Base-by-base conservation (phyloP, 2,797 vertebrate species). In the Hafferia zeledoni region DNA sequence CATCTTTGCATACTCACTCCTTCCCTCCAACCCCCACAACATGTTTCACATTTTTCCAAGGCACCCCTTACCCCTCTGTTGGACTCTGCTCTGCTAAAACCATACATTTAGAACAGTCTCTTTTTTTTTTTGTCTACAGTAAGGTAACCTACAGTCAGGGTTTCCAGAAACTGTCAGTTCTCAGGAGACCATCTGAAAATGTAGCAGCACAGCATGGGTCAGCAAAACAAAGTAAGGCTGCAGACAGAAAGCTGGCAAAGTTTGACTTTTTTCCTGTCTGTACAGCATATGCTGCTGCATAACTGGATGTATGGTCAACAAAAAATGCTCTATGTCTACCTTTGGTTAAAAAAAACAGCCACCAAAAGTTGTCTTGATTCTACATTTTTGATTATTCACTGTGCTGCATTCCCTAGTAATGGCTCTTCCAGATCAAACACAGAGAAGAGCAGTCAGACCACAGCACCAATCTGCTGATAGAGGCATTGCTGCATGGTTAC, bases 221-320 rank as follows among this genome's bases (percentile, higher is more conserved):
- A 94, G 85, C 80, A 91, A 64, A 96, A 93, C 76, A 91, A 77
- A 88, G 74, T 63, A 68, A 61, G 30, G 69, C 60, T 84, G 72
- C 63, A 82, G 79, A 82, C 86, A 92, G 85, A 96, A 96, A 95
- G 56, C 80, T 96, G 94, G 94, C 94, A 94, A 56, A 82, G 86
- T 63, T 44, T 76, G 57, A 57, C 31, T 65, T 60, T 79, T 61
- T 82, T 14, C 52, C 52, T 61, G 69, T 68, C 84, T 94, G 77
- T 75, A 18, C 20, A 80, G 91, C 94, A 92, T 85, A 91, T 88
- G 91, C 27, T 94, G 83, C 83, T 74, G 37, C 22, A 77, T 11
- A 28, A n/a, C 53, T 84, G 69, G 35, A 67, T 76, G 49, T 14
- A 74, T 31, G 63, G 74, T 59, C 92, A 69, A 86, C 90, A 91